A percentile compares a stretch with the other conserved stretches of the same genome.
Conservation (phyloP, 2,113 vertebrate species). For the Syngnathus scovelli region DNA sequence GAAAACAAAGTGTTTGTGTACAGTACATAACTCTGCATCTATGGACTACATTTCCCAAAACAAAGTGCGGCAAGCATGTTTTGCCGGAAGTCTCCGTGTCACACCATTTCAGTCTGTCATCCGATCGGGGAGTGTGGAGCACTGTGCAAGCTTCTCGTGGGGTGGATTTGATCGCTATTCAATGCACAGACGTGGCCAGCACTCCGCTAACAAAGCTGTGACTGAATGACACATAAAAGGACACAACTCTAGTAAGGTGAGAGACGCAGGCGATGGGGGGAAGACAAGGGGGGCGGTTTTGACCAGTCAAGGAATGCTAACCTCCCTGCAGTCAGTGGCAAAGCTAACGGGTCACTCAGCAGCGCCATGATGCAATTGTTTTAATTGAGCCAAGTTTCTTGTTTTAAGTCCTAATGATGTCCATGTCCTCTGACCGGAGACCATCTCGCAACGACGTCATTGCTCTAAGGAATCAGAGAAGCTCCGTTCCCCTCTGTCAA, state of each 20-base stretch:
- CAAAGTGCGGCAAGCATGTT: slow-evolving; percentile 31
- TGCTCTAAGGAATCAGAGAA: slow-evolving; percentile 44
- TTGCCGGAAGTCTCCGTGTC: slow-evolving; percentile 59
- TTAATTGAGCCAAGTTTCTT: neutral
- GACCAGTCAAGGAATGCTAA: slow-evolving; percentile 29
- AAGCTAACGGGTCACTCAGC: slow-evolving; percentile 25
- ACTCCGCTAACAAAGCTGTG: neutral
- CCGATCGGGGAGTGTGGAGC: slow-evolving; percentile 48
- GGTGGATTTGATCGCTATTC: neutral
- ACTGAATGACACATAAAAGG: slow-evolving; percentile 23
- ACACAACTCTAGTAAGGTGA: slow-evolving; percentile 36
- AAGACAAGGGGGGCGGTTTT: slow-evolving; percentile 2
- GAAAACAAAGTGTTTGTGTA: neutral
- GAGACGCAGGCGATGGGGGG: neutral
- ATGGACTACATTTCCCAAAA: slow-evolving; percentile 60
- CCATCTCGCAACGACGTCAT: slow-evolving; percentile 16
- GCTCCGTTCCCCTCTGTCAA: slow-evolving; percentile 16
- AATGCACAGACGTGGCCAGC: slow-evolving; percentile 11
- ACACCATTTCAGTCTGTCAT: slow-evolving; percentile 42
- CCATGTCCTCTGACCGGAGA: neutral
- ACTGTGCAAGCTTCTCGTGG: slow-evolving; percentile 17
- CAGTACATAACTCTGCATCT: neutral
- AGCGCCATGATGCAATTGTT: slow-evolving; percentile 15
- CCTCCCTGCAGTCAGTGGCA: slow-evolving; percentile 17
- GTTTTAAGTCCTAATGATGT: neutral